These are phyloP conservation scores for Laspeyria flexula DNA, from an alignment of 2,888 invertebrate species.

Conservation along the genomic window DNA sequence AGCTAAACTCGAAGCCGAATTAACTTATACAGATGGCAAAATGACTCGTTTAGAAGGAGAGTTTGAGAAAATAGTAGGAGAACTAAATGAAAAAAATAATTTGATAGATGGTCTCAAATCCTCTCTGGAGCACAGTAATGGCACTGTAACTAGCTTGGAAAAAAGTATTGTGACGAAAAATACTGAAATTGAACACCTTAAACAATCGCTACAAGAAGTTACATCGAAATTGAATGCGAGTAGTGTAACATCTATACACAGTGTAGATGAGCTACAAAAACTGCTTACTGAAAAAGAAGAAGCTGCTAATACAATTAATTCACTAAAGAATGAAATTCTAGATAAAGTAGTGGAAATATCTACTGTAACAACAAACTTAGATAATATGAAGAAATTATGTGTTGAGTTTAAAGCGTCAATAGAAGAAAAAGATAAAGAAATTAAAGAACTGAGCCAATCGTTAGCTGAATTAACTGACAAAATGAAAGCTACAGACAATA, in stretches of 20 bases:
- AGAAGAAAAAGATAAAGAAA: conserved; percentile 68
- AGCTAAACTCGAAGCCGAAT: conserved; percentile 60
- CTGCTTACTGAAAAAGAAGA: conserved; percentile 65
- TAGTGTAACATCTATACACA: conserved; percentile 45
- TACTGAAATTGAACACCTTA: conserved; percentile 64
- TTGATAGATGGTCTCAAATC: conserved; percentile 65
- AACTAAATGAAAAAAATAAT: conserved; percentile 75
- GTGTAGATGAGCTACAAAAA: conserved; percentile 58
- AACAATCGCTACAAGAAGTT: conserved; percentile 49
- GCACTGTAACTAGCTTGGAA: conserved; percentile 52
- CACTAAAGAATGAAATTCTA: conserved; percentile 60
- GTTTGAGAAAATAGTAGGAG: conserved; percentile 64
- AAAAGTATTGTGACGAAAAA: conserved; percentile 57
- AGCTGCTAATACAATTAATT: conserved; percentile 55
- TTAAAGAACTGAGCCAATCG: conserved; percentile 70
- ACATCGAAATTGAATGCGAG: conserved; percentile 47
- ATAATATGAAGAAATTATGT: conserved; percentile 52
- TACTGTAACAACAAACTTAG: conserved; percentile 45
- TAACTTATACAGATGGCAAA: conserved; percentile 64
- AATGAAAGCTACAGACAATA: conserved; percentile 60
- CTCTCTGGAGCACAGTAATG: conserved; percentile 56
- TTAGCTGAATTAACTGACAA: conserved; percentile 67
- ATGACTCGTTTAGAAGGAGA: conserved; percentile 72
- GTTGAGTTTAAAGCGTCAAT: conserved; percentile 51
- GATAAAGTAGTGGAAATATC: conserved; percentile 61